phyloP scores from a whole-genome alignment of 2,888 invertebrate genomes.

The Syrphus vitripennis region DNA sequence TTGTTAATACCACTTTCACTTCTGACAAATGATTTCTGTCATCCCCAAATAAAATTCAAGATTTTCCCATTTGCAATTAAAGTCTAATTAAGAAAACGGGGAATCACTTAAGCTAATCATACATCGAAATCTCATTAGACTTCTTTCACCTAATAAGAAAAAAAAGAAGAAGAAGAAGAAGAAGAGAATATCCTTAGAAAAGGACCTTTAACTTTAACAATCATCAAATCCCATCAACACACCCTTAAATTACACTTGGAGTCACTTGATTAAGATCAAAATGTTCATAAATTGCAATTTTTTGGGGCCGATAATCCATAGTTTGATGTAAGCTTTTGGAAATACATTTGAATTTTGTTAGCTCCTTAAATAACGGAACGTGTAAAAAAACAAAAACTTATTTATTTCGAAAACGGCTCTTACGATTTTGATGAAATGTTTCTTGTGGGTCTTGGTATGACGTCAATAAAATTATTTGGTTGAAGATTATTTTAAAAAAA shows the following conservation, averaged over 20 bases:
- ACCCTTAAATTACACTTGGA: background rate
- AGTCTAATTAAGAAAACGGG: constrained; percentile 50
- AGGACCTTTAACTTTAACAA: constrained; percentile 8
- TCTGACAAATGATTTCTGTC: constrained; percentile 55
- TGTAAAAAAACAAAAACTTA: too few species aligned
- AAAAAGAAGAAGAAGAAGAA: constrained; percentile 4
- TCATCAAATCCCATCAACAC: background rate
- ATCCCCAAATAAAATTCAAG: constrained; percentile 24
- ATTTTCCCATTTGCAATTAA: constrained; percentile 49
- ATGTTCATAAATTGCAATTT: too few species aligned
- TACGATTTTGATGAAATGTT: too few species aligned
- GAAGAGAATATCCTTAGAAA: constrained; percentile 16
- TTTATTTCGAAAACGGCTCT: too few species aligned
- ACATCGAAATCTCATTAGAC: constrained; percentile 67
- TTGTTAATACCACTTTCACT: constrained; percentile 25
- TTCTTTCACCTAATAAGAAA: background rate
- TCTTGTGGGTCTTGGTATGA: too few species aligned
- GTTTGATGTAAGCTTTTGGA: too few species aligned
- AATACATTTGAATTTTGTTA: too few species aligned
- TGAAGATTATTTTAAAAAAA: too few species aligned
- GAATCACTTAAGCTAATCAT: constrained; percentile 61
- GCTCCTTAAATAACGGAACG: too few species aligned
- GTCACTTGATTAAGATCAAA: background rate
- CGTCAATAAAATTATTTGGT: too few species aligned
- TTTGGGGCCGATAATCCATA: too few species aligned